Base-by-base conservation (phyloP, 2,797 vertebrate species). In the Momotus momota region DNA sequence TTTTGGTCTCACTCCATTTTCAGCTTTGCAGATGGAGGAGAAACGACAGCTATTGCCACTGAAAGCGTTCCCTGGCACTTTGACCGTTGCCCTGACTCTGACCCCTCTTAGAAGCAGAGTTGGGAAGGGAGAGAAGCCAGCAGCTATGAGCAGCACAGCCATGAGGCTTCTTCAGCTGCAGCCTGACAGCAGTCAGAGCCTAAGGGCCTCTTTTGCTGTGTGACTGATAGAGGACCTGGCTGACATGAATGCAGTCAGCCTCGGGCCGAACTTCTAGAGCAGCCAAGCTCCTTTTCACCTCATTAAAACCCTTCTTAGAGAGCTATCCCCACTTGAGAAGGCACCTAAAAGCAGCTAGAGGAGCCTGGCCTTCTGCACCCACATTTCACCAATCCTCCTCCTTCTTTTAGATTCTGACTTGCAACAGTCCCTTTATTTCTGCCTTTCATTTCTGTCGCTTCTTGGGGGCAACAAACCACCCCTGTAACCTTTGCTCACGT, bases 1-100 rank as follows among this genome's bases (percentile, higher is more conserved):
- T 58, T 46, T 96, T 96, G 89, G 87, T 62, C 46, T 35, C 48
- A 55, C 55, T 96, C 87, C 89, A 93, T 88, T 72, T 85, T 65
- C 86, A 92, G 62, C 81, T 84, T 70, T 84, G 80, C 92, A 95
- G 85, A 94, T 92, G 57, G 79, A 88, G 64, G 27, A 81, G 81
- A 57, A 91, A 29, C 57, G 75, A 14, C 22, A 86, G 80, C 35
- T 62, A 92, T 87, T 33, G 41, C 26, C 38, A 57, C 35, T 45
- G 45, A 75, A 33, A 69, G 23, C 41, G 77, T 87, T 91, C 91
- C 72, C 93, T 93, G 81, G 81, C 73, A 58, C 57, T 92, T 81
- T 17, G 12, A 41, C 52, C 69, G 33, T 17, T 94, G 90, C 41
- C 86, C 93, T 74, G 71, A 70, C 71, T 82, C 73, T 96, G 94